A percentile compares a stretch with the other conserved stretches of the same genome.
These are phyloP conservation scores for Caenorhabditis sp. DNA, from an alignment of 2,888 invertebrate species.

Conservation along the genomic window DNA sequence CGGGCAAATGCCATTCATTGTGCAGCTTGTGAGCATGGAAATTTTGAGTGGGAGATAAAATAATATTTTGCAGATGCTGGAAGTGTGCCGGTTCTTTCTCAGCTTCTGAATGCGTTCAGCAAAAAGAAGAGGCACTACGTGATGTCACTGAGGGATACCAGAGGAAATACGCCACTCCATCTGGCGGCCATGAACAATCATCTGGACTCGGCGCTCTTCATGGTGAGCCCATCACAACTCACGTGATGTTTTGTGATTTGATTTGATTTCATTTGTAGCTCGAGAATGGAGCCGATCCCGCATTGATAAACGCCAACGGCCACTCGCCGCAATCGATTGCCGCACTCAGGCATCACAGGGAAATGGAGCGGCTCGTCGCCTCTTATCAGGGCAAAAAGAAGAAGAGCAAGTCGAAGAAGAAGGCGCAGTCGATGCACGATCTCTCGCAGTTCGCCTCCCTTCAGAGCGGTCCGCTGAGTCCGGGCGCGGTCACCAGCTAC, in stretches of 20 bases:
- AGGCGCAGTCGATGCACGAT: conserved; percentile 54
- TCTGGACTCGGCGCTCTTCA: conserved; percentile 65
- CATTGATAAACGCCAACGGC: conserved; percentile 64
- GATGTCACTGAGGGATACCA: conserved; percentile 66
- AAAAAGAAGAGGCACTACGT: conserved; percentile 65
- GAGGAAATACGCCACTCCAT: conserved; percentile 77
- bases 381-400: conserved; percentile 45
- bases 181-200: conserved; percentile 75
- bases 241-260: too few species aligned
- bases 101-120: conserved; percentile 67
- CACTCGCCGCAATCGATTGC: conserved; percentile 71
- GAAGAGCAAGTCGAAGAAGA: conserved; percentile 53
- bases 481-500: conserved; percentile 49
- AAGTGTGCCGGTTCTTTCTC: conserved; percentile 65
- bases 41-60: neutral
- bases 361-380: conserved; percentile 62
- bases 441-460: conserved; percentile 42
- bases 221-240: too few species aligned
- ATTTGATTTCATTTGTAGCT: too few species aligned
- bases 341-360: conserved; percentile 59
- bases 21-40: conserved; percentile 74
- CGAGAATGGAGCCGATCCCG: conserved; percentile 71
- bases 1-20: conserved; percentile 75
- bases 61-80: conserved; percentile 68
- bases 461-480: conserved; percentile 45